Conservation (phyloP, 2,113 vertebrate genomes). For the Dendrocopos noguchii region DNA sequence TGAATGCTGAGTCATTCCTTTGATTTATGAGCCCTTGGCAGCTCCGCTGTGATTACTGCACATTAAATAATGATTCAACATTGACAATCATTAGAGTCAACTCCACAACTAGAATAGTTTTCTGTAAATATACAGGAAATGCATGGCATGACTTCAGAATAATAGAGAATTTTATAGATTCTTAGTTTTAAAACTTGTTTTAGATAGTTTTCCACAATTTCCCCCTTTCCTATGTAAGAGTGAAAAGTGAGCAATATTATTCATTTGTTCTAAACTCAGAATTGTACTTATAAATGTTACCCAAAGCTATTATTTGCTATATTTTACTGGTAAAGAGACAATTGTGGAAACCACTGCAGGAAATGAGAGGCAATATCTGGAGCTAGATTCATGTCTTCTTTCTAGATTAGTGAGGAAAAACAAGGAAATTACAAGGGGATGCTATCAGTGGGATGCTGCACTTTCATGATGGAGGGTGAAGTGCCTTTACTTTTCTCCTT, state of each 20-base stretch:
- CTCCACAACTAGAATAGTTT: not conserved
- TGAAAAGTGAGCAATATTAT: not conserved
- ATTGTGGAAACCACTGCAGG: constrained; percentile 1
- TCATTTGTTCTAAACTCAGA: not conserved
- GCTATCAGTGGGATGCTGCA: not conserved
- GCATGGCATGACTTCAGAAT: not conserved
- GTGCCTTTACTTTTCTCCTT: not conserved
- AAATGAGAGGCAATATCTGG: not conserved
- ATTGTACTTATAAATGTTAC: not conserved
- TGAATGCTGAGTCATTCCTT: constrained; percentile 32
- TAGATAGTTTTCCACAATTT: not conserved
- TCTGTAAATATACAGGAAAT: not conserved
- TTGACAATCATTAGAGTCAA: not conserved
- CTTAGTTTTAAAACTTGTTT: not conserved
- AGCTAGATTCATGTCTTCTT: not conserved
- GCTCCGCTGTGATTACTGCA: not conserved
- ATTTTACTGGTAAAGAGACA: not conserved
- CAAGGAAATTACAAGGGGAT: not conserved
- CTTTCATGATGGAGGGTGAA: not conserved
- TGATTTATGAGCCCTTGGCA: not conserved
- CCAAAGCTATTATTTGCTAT: not conserved
- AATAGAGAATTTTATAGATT: not conserved
- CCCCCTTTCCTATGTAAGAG: not conserved
- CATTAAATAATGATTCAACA: not conserved
- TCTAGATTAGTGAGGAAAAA: constrained; percentile 7